Conservation (phyloP, 2,113 vertebrate species). For the Anhinga anhinga region DNA sequence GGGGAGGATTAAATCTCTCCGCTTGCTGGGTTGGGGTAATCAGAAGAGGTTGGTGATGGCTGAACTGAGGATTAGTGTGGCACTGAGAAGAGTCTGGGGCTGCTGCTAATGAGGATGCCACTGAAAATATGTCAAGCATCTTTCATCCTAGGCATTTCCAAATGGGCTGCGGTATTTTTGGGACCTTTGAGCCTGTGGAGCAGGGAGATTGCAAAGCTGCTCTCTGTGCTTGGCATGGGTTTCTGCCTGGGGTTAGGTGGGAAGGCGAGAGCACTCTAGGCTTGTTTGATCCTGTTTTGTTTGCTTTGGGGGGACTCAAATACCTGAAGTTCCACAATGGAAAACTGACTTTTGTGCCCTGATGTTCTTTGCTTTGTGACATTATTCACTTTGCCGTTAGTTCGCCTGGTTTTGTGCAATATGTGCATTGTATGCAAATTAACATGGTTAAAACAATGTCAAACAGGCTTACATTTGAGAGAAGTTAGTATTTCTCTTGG, state of each 20-base stretch:
- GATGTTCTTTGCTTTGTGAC: neutral
- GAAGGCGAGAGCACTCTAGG: fast-evolving
- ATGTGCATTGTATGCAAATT: slow-evolving; percentile 28
- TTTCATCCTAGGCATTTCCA: neutral
- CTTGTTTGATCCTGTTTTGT: neutral
- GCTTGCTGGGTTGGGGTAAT: neutral
- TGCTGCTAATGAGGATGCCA: neutral
- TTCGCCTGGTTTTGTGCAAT: neutral
- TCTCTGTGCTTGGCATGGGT: neutral
- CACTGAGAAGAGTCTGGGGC: neutral
- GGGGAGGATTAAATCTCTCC: slow-evolving; percentile 1
- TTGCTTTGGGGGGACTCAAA: neutral
- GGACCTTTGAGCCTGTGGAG: neutral
- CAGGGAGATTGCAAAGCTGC: neutral
- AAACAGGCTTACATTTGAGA: neutral
- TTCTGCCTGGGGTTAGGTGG: neutral
- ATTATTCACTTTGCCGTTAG: neutral
- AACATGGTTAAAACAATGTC: neutral
- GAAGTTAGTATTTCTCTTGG: slow-evolving; percentile 39
- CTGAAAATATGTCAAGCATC: neutral
- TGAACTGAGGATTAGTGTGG: neutral
- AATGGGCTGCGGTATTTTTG: neutral
- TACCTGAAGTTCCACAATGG: neutral
- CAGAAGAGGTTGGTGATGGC: neutral
- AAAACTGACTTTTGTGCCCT: neutral